phyloP scores from a whole-genome alignment of 2,888 invertebrate species.

The Seira sanloemensis region DNA sequence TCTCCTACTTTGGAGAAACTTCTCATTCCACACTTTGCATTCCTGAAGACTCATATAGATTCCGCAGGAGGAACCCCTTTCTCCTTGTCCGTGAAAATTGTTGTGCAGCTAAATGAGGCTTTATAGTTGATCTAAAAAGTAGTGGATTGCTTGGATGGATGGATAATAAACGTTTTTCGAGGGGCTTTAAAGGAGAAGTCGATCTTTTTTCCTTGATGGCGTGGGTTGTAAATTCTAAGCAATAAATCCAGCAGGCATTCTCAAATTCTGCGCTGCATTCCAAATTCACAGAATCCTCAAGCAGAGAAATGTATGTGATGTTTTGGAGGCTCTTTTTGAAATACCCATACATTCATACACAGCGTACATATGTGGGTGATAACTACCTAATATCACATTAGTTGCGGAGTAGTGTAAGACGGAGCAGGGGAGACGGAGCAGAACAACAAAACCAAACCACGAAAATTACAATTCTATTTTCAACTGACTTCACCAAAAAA shows the following conservation, averaged over 20 bases:
- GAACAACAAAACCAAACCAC: conserved; percentile 12
- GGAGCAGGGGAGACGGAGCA: neutral
- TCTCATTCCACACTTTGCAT: conserved; percentile 3
- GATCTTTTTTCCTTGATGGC: conserved; percentile 5
- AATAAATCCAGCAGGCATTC: conserved; percentile 6
- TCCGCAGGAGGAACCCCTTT: neutral
- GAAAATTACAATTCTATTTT: conserved; percentile 19
- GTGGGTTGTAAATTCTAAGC: conserved; percentile 13
- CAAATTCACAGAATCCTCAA: neutral
- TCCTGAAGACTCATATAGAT: neutral
- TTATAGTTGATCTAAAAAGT: neutral
- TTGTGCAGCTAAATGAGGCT: conserved; percentile 16
- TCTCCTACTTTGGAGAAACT: neutral
- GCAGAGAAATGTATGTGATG: neutral
- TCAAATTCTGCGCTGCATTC: neutral
- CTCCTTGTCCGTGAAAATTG: conserved; percentile 5
- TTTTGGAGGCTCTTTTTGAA: neutral
- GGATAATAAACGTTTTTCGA: conserved; percentile 1
- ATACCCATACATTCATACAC: neutral
- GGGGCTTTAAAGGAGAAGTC: neutral
- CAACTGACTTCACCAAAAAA: neutral
- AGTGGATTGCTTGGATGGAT: neutral
- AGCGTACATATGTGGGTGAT: neutral
- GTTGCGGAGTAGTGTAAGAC: neutral
- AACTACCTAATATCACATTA: neutral